Evolutionary conservation across 2,888 invertebrate genomes (phyloP), one percentile per base, ranked within the genome.

Genomic region (Agrilus mali): DNA sequence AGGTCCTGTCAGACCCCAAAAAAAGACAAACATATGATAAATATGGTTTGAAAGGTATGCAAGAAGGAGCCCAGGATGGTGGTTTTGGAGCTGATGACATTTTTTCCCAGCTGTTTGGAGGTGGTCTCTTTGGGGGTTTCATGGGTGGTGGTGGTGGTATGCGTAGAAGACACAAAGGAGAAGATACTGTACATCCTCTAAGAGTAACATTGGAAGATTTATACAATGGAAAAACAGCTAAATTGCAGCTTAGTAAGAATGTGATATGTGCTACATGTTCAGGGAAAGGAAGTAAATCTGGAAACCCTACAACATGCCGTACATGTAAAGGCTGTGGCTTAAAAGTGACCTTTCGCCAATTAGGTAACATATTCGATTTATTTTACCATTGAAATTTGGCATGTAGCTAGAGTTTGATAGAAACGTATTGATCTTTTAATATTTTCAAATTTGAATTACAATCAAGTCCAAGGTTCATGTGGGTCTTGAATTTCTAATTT

Each of bases 191-290:
- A 47, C 83, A 90, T 63, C 82, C 85, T 14, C 68, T 93, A 15
- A 82, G 83, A 67, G 88, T 95, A 7, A 77, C 89, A 7, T 68
- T 95, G 55, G 93, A 94, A 67, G 90, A 93, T 60, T 72, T 94
- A 61, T 95, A 92, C 64, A 83, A 86, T 66, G 94, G 94, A 8
- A 89, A 88, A 68, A 82, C 83, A 39, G 71, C 86, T 2, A 86
- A 86, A 62, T 68, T 89, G 53, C 85, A 87, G 60, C 72, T 89
- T 46, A 83, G 82, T 63, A 86, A 86, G 71, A 86, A 85, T 67
- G 77, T 86, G 31, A 79, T 88, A 54, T 90, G 90, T 67, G 69
- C 72, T 38, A 70, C 74, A 48, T 90, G 90, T 67, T 74, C 74
- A 58, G 90, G 89, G 62, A 75, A 79, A 59, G 86, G 86, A 47